Base-by-base conservation (phyloP, 2,888 invertebrate species). In the Chrysolina oricalcia region DNA sequence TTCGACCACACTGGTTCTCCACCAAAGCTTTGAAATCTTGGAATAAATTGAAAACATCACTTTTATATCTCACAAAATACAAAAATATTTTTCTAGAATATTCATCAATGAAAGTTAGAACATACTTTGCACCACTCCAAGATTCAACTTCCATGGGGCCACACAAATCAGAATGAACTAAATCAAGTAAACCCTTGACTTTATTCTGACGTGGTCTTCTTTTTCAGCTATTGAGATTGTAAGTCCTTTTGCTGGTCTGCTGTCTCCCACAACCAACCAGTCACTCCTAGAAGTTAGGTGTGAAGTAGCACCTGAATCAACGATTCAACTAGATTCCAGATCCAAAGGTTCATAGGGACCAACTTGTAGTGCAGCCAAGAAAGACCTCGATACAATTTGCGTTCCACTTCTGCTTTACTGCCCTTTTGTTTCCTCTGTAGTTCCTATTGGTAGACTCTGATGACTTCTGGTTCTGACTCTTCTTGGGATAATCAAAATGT, bases 131-230 rank as follows among this genome's bases (percentile, higher is more conserved):
- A 17, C 75, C 77, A 59, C 78, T 43, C 67, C 66, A 72, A n/a
- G 77, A 77, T 67, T 68, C 41, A 3, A 75, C 46, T 62, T 80
- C 75, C 70, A 79, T 77, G 21, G 78, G 73, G n/a, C n/a, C n/a
- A n/a, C n/a, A n/a, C n/a, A n/a, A n/a, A n/a, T n/a, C n/a, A n/a
- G n/a, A n/a, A n/a, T n/a, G n/a, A n/a, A n/a, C n/a, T n/a, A n/a
- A n/a, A n/a, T n/a, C n/a, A n/a, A n/a, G n/a, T n/a, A 70, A 84
- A 82, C 76, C 87, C 83, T 72, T 79, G 70, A 79, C 87, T 87
- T 66, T 81, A 75, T 75, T 87, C 83, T 53, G 86, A 84, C 81
- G 86, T 85, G 70, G 86, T 76, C 70, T 77, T 71, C 77, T 74
- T 43, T 27, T 27, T 5, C 27, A 27, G 27, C 27, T 27, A 5